Evolutionary conservation across 1,140 invertebrate genomes (phyloP).

Genomic region (Zaprionus nigranus): DNA sequence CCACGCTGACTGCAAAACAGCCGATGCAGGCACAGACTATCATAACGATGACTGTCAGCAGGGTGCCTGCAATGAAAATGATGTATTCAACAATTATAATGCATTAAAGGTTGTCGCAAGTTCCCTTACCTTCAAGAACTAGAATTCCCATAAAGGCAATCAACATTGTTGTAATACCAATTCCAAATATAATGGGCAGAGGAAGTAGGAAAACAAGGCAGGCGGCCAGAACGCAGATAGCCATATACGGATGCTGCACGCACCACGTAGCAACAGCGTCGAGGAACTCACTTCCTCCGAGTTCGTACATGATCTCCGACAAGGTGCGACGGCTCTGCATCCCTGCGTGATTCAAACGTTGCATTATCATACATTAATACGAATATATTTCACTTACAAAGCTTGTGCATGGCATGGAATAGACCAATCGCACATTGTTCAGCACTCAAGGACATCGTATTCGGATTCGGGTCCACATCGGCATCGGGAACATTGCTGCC

Average conservation of each 20-base stretch:
- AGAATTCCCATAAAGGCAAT: constrained; percentile 79
- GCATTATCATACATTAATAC: neutral
- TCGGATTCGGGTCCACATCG: neutral
- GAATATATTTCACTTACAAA: constrained; percentile 46
- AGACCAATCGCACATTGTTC: constrained; percentile 57
- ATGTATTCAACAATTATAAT: too few species aligned
- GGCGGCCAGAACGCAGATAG: constrained; percentile 65
- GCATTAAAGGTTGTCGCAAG: neutral
- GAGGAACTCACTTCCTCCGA: constrained; percentile 71
- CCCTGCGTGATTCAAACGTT: constrained; percentile 39
- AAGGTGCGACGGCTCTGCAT: constrained; percentile 35
- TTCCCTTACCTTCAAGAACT: constrained; percentile 70
- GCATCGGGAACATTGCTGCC: neutral
- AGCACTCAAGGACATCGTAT: neutral
- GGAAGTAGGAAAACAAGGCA: constrained; percentile 65
- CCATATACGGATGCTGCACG: constrained; percentile 66
- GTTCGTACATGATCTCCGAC: constrained; percentile 56
- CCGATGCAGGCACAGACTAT: constrained; percentile 71
- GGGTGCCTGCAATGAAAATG: constrained; percentile 57
- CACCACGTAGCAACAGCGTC: constrained; percentile 58
- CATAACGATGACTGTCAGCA: constrained; percentile 70
- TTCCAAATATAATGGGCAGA: constrained; percentile 69
- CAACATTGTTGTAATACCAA: constrained; percentile 70
- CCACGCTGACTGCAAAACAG: constrained; percentile 55
- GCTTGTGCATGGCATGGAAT: constrained; percentile 46